These are phyloP conservation scores for Ectropis grisescens DNA, from an alignment of 1,140 invertebrate species.

Conservation along the genomic window DNA sequence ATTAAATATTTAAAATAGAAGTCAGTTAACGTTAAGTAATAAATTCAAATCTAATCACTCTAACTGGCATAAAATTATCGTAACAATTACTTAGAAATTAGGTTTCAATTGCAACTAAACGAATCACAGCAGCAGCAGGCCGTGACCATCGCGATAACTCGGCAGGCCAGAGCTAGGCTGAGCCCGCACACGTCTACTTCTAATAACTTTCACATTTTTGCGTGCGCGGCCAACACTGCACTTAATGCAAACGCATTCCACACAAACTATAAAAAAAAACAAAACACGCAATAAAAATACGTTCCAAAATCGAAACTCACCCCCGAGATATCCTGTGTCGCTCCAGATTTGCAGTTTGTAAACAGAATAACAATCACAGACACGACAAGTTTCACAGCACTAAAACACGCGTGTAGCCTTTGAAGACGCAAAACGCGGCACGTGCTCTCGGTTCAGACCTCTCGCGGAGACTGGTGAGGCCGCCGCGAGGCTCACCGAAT, in stretches of 20 bases:
- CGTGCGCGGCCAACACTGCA: slow-evolving; percentile 7
- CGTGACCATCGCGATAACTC: too few species aligned
- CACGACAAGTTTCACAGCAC: slow-evolving; percentile 34
- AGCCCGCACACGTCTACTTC: background rate
- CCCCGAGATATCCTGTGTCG: slow-evolving; percentile 34
- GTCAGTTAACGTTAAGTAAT: too few species aligned
- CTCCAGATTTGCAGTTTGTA: slow-evolving; percentile 50
- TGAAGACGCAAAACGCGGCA: background rate
- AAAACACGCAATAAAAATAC: slow-evolving; percentile 1
- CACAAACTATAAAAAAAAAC: slow-evolving; percentile 15
- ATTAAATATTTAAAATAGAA: too few species aligned
- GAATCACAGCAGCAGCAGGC: too few species aligned
- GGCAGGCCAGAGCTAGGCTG: too few species aligned
- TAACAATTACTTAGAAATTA: too few species aligned
- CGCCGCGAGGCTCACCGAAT: slow-evolving; percentile 30
- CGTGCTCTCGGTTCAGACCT: slow-evolving; percentile 1
- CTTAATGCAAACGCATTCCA: slow-evolving; percentile 1
- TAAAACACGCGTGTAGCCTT: too few species aligned
- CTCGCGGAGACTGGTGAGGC: slow-evolving; percentile 1
- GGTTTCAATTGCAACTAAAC: too few species aligned
- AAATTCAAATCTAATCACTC: too few species aligned
- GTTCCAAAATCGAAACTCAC: slow-evolving; percentile 30
- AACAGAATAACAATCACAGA: too few species aligned
- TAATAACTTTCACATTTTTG: slow-evolving; percentile 46
- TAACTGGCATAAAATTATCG: too few species aligned